Conservation (phyloP, 2,888 invertebrate genomes). For the Catocala nupta region DNA sequence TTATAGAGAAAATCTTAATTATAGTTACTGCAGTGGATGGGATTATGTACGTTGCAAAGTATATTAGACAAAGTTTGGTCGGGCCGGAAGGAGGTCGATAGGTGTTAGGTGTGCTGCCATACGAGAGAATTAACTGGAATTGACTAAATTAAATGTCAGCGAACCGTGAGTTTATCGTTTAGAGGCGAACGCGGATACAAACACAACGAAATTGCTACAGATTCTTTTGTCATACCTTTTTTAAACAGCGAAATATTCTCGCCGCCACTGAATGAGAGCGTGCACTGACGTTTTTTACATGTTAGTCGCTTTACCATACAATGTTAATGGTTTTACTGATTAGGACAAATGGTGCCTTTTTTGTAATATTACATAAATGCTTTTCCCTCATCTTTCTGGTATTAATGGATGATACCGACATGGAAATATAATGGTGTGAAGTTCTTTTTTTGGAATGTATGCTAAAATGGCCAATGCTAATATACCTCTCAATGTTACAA, state of each 20-base stretch:
- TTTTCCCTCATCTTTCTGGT: no score
- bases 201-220: slow-evolving; percentile 11
- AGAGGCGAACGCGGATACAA: slow-evolving; percentile 26
- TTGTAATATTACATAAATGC: no score
- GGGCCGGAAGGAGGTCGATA: slow-evolving; percentile 60
- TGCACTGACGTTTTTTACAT: no score
- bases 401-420: no score
- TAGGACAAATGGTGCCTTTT: no score
- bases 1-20: slow-evolving; percentile 64
- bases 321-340: slow-evolving; percentile 1
- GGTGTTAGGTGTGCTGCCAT: slow-evolving; percentile 37
- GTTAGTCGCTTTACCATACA: background rate
- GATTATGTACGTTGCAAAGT: slow-evolving; percentile 69
- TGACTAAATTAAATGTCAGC: slow-evolving; percentile 44
- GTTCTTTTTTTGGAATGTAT: no score
- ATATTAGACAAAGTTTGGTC: slow-evolving; percentile 75
- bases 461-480: no score
- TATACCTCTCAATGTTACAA: background rate
- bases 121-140: slow-evolving; percentile 57
- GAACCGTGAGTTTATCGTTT: slow-evolving; percentile 22
- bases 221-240: slow-evolving; percentile 8
- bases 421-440: no score
- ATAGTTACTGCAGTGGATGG: slow-evolving; percentile 60
- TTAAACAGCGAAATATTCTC: background rate
- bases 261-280: background rate